Conservation (phyloP, 2,888 invertebrate species). For the Salpingus planirostris region DNA sequence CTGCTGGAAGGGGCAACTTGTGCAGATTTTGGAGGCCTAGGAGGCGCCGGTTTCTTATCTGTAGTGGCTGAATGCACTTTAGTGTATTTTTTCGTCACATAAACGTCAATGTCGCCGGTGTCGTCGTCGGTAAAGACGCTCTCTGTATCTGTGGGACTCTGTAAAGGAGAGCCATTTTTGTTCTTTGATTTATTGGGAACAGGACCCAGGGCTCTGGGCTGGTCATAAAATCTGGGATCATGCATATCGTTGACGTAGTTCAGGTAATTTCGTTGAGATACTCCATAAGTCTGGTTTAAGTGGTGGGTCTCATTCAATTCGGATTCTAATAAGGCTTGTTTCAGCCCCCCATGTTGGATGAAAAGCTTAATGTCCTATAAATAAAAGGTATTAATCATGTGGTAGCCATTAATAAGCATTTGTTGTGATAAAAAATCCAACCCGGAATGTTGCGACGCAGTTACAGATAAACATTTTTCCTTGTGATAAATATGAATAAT, state of each 20-base stretch:
- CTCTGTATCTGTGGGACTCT: conserved; percentile 56
- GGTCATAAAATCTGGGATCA: conserved; percentile 50
- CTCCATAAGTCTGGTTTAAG: conserved; percentile 27
- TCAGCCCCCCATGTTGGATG: no score
- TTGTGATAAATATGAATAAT: no score
- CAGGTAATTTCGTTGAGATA: conserved; percentile 29
- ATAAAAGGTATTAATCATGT: no score
- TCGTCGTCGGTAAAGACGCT: conserved; percentile 64
- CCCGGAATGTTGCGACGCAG: no score
- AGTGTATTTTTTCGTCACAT: conserved; percentile 50
- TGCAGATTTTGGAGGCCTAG: conserved; percentile 65
- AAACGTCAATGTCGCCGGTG: conserved; percentile 49
- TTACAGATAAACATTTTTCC: no score
- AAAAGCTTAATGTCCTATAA: no score
- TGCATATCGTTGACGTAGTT: conserved; percentile 37
- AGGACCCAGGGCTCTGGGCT: conserved; percentile 33
- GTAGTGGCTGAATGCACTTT: conserved; percentile 39
- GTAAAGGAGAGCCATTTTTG: conserved; percentile 44
- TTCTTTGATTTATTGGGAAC: conserved; percentile 18
- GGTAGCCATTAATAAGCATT: no score
- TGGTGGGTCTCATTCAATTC: conserved; percentile 21
- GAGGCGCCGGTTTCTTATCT: conserved; percentile 51
- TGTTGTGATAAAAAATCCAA: no score
- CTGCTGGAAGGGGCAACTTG: conserved; percentile 15
- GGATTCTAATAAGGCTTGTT: conserved; percentile 23